Conservation (phyloP, 2,113 vertebrate species). For the Pterocles orientalis region DNA sequence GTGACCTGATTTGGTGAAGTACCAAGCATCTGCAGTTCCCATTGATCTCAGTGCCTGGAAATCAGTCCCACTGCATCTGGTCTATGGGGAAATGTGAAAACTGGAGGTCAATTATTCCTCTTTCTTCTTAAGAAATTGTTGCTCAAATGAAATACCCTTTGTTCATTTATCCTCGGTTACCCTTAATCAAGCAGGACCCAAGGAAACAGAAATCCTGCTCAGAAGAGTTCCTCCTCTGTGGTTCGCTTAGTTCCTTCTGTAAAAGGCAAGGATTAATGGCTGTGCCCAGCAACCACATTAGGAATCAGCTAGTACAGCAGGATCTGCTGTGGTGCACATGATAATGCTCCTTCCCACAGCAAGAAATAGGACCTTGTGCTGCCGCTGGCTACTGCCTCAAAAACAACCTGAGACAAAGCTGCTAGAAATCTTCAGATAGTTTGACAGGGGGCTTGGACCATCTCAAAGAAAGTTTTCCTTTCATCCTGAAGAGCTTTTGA, state of each 20-base stretch:
- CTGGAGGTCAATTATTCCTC: slow-evolving; percentile 27
- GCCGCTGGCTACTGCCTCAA: slow-evolving; percentile 59
- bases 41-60: slow-evolving; percentile 29
- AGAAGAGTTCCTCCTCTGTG: slow-evolving; percentile 37
- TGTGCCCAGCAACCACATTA: slow-evolving; percentile 43
- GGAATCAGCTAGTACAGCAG: slow-evolving; percentile 7
- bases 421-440: slow-evolving; percentile 63
- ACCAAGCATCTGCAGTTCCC: background rate
- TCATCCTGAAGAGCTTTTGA: slow-evolving; percentile 47
- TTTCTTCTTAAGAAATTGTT: slow-evolving; percentile 40
- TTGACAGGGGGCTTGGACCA: slow-evolving; percentile 65
- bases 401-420: slow-evolving; percentile 72
- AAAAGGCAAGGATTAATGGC: slow-evolving; percentile 42
- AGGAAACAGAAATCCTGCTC: slow-evolving; percentile 60
- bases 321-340: slow-evolving; percentile 47
- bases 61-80: slow-evolving; percentile 28
- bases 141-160: slow-evolving; percentile 50
- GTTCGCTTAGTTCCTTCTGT: background rate
- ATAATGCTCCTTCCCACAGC: slow-evolving; percentile 59
- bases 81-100: slow-evolving; percentile 32
- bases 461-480: slow-evolving; percentile 67
- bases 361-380: slow-evolving; percentile 48
- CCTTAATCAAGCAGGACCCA: slow-evolving; percentile 57
- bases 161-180: slow-evolving; percentile 54
- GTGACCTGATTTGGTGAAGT: slow-evolving; percentile 34